Percentiles rank a stretch among this genome's conserved stretches.
Conservation (phyloP, 2,888 invertebrate genomes). For the Sicus ferrugineus region DNA sequence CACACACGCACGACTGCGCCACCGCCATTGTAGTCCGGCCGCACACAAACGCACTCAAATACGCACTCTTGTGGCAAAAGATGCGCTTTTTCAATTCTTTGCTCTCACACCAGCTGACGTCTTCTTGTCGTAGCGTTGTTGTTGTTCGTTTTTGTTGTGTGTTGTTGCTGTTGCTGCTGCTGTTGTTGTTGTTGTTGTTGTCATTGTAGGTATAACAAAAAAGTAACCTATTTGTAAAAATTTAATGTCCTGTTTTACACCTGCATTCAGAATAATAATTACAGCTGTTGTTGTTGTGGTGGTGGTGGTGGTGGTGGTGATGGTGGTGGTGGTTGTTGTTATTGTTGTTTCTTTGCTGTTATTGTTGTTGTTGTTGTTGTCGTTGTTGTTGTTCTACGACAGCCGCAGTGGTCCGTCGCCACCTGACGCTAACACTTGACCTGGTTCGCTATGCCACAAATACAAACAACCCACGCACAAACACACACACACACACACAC, state of each 20-base stretch:
- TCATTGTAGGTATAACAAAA: background rate
- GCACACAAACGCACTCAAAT: background rate
- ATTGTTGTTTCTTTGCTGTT: too few species aligned
- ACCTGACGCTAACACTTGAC: slow-evolving; percentile 35
- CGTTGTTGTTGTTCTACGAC: too few species aligned
- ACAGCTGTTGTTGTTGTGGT: slow-evolving; percentile 11
- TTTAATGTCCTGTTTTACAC: background rate
- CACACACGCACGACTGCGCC: too few species aligned
- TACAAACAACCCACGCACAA: too few species aligned
- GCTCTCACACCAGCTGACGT: background rate
- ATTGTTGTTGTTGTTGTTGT: slow-evolving; percentile 19
- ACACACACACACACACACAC: too few species aligned
- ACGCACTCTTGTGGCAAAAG: background rate
- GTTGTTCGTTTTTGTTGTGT: background rate
- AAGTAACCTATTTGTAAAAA: background rate
- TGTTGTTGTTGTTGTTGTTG: background rate
- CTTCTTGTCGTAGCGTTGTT: background rate
- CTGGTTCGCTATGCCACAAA: slow-evolving; percentile 17
- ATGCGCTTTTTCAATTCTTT: background rate
- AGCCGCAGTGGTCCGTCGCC: slow-evolving; percentile 28
- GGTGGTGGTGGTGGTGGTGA: too few species aligned
- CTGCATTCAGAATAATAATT: background rate
- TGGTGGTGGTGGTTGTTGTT: slow-evolving; percentile 27
- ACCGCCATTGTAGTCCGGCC: too few species aligned
- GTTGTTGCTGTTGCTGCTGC: slow-evolving; percentile 5